Base-by-base conservation (phyloP, 2,888 invertebrate species). In the Pseudolycoriella hygida region DNA sequence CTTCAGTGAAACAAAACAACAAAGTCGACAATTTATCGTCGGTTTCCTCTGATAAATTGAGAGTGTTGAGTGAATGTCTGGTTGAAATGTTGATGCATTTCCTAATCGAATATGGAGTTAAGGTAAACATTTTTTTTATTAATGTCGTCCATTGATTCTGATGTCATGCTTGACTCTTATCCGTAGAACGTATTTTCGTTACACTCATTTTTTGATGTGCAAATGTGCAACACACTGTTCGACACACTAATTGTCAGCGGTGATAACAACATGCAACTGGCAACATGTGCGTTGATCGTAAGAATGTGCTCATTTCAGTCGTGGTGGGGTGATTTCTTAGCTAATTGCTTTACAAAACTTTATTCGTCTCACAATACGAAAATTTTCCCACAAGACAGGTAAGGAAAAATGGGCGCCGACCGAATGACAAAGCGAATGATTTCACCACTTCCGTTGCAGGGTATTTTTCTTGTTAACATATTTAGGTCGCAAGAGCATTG, bases 291-390 rank as follows among this genome's bases (percentile, higher is more conserved):
- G 18, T 67, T 92, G 49, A 66, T 87, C 56, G 83, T 88, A 47
- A 74, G 84, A 43, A 77, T 80, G 59, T 69, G 69, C 40, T 81
- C 82, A 56, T 70, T 74, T 46, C 78, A 79, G 57, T 68, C 72
- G 10, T 93, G 89, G 84, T 93, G 93, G 92, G 92, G 92, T 38
- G 75, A 79, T 52, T 88, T 86, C 57, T 70, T 93, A n/a, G 84
- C 88, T 1, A 80, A 82, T 55, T 83, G 82, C 19, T 73, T 93
- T 46, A 75, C 78, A 17, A 71, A 73, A 49, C 76, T 88, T 55
- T 90, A 87, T 60, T 78, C 82, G 1, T 78, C 82, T 0, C 76
- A 80, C 40, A 83, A 85, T 53, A 79, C 78, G 19, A 74, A 77
- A 53, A 79, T 85, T 42, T 83, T 85, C 51, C 85, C 90, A 12